Evolutionary conservation across 2,797 vertebrate species (phyloP).

Genomic region (Halcyon smyrnensis): DNA sequence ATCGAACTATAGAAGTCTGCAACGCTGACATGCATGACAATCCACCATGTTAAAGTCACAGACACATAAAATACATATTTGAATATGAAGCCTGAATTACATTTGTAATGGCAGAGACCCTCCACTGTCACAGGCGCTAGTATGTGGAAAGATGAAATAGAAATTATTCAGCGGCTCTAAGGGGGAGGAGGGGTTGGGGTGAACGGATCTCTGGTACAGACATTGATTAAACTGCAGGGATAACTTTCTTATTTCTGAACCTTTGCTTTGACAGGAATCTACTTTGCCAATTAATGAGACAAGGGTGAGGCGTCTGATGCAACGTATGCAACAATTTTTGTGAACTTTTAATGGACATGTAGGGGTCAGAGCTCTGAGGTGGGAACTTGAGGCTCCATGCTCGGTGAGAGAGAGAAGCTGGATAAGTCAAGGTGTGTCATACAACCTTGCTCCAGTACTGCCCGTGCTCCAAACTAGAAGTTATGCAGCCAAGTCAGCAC

Average conservation of each 20-base stretch:
- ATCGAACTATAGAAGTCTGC: background rate
- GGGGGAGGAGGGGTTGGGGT: rapidly evolving
- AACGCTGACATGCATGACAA: rapidly evolving
- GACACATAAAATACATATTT: rapidly evolving
- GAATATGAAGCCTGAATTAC: background rate
- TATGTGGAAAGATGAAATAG: background rate
- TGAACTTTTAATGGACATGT: rapidly evolving
- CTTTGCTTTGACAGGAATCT: background rate
- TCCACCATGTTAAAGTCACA: background rate
- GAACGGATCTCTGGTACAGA: background rate
- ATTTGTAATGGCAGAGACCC: background rate
- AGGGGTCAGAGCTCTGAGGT: background rate
- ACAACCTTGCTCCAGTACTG: background rate
- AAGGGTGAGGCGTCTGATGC: background rate
- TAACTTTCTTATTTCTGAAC: background rate
- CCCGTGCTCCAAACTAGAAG: background rate
- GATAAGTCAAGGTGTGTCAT: background rate
- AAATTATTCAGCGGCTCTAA: background rate
- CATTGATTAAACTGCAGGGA: rapidly evolving
- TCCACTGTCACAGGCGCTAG: background rate
- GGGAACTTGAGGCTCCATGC: background rate
- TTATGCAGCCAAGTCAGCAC: background rate
- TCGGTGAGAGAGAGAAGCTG: background rate
- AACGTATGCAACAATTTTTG: background rate
- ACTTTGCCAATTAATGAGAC: background rate